Percentiles rank a stretch among this genome's conserved stretches.
phyloP scores from a whole-genome alignment of 1,140 invertebrate species.

The Papilio machaon region DNA sequence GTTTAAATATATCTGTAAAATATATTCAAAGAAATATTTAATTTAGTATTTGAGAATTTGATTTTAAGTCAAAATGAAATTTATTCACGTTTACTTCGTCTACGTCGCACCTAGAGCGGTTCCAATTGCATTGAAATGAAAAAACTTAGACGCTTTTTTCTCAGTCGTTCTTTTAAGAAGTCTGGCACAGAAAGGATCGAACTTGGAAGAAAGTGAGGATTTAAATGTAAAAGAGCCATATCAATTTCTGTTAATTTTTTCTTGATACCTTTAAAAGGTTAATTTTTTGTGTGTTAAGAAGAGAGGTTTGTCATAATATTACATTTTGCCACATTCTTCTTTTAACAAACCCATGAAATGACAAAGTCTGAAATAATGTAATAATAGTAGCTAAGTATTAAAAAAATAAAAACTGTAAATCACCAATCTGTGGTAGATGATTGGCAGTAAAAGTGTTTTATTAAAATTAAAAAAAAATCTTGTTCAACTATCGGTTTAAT shows the following conservation, averaged over 20 bases:
- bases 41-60: constrained; percentile 20
- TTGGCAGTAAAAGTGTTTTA: neutral
- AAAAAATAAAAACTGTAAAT: neutral
- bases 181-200: neutral
- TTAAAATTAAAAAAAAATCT: constrained; percentile 4
- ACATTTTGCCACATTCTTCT: no score
- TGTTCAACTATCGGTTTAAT: constrained; percentile 8
- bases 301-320: no score
- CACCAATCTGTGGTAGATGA: neutral
- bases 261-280: neutral
- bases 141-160: neutral
- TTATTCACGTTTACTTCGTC: constrained; percentile 25
- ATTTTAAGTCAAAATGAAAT: constrained; percentile 21
- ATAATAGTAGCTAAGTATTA: no score
- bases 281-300: neutral
- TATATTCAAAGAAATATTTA: neutral
- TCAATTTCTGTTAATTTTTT: neutral
- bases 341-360: no score
- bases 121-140: constrained; percentile 21
- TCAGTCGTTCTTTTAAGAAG: constrained; percentile 7
- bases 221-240: neutral
- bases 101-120: constrained; percentile 24
- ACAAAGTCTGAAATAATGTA: no score
- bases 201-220: neutral
- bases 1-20: neutral